Conservation (phyloP, 2,797 vertebrate species). For the Philypnodon macrostomus region DNA sequence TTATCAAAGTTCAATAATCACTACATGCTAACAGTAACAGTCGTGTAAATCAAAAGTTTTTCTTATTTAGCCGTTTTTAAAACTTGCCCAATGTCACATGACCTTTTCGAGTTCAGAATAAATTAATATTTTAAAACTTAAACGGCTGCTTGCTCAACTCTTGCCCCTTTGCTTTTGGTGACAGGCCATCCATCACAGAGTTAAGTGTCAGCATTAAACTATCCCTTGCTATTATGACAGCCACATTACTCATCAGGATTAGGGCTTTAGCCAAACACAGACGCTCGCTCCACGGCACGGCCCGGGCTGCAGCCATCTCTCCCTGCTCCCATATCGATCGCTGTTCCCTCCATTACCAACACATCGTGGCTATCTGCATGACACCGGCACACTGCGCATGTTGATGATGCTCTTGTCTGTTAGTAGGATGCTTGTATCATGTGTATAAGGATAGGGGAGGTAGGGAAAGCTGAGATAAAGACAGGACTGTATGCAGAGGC, state of each 20-base stretch:
- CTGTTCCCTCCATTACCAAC: conserved; percentile 81
- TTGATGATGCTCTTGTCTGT: conserved; percentile 82
- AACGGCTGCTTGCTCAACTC: conserved; percentile 74
- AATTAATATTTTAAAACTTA: conserved; percentile 86
- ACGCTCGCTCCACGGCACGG: conserved; percentile 72
- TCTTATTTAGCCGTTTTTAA: conserved; percentile 11
- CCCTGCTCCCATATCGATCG: conserved; percentile 85
- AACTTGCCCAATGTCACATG: conserved; percentile 25
- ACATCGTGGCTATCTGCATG: conserved; percentile 84
- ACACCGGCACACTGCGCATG: conserved; percentile 83
- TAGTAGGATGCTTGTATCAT: conserved; percentile 61
- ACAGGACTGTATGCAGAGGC: conserved; percentile 74
- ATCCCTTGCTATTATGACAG: conserved; percentile 95
- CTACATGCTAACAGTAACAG: neutral
- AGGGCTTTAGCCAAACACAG: conserved; percentile 75
- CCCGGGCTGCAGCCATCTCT: conserved; percentile 80
- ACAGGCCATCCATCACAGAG: conserved; percentile 89
- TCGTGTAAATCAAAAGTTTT: conserved; percentile 6
- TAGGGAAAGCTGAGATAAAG: conserved; percentile 74
- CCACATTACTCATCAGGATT: conserved; percentile 94
- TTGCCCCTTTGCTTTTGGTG: conserved; percentile 67
- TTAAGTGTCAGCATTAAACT: conserved; percentile 94
- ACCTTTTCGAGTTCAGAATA: conserved; percentile 67
- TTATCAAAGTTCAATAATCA: no score
- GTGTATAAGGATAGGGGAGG: conserved; percentile 41